Evolutionary conservation across 2,888 invertebrate species (phyloP).

Genomic region (Drosophila ustulata): DNA sequence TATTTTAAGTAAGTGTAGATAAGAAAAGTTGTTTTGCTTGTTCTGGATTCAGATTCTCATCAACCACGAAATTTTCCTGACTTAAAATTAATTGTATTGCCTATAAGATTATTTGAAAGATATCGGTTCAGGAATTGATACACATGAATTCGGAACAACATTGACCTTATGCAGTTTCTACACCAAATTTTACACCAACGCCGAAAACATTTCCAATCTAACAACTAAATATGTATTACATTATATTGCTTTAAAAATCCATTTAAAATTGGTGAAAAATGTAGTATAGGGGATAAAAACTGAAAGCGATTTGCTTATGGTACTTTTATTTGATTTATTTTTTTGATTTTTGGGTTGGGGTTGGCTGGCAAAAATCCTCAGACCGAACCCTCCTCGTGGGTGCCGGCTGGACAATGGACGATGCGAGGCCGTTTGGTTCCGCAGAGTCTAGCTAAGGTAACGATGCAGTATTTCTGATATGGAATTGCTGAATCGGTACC

Average conservation of each 20-base stretch:
- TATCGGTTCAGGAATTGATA: too few relatives aligned
- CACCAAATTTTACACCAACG: constrained; percentile 4
- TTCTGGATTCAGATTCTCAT: background rate
- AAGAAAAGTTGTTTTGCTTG: background rate
- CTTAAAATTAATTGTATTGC: too few relatives aligned
- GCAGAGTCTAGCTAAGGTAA: constrained; percentile 48
- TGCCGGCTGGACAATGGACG: constrained; percentile 59
- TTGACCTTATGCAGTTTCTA: background rate
- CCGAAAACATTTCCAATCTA: constrained; percentile 11
- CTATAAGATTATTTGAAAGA: too few relatives aligned
- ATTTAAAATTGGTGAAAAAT: constrained; percentile 17
- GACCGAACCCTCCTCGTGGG: constrained; percentile 59
- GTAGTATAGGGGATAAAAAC: background rate
- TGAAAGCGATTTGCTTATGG: background rate
- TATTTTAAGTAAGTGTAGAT: background rate
- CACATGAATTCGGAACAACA: background rate
- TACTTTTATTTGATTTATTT: background rate
- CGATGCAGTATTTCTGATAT: constrained; percentile 3
- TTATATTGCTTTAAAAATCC: background rate
- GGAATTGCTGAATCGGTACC: constrained; percentile 21
- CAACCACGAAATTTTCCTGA: too few relatives aligned
- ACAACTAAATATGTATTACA: too few relatives aligned
- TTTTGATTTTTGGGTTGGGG: constrained; percentile 26
- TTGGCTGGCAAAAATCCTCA: constrained; percentile 60
- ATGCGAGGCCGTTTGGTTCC: background rate